phyloP scores from a whole-genome alignment of 2,888 invertebrate species.

The Chromoteleia sp. region DNA sequence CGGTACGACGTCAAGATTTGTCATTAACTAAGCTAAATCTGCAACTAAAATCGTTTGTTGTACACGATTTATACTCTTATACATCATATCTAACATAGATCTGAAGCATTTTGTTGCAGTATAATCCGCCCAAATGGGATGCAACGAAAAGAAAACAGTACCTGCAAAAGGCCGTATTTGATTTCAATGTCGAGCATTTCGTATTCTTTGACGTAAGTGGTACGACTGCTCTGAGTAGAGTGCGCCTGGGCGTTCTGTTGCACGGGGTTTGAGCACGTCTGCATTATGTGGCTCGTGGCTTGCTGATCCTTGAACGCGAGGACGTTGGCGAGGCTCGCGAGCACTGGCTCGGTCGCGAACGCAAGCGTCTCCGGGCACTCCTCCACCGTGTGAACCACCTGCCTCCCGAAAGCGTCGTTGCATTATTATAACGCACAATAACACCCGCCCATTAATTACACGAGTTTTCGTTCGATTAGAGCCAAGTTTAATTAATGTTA shows the following conservation, averaged over 20 bases:
- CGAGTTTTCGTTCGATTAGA: conserved; percentile 37
- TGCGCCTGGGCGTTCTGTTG: conserved; percentile 73
- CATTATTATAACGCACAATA: conserved; percentile 40
- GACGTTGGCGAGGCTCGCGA: conserved; percentile 95
- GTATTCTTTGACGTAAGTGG: conserved; percentile 91
- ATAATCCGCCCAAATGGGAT: no score
- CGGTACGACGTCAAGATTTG: no score
- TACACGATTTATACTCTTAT: no score
- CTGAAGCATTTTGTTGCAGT: no score
- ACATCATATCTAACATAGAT: no score
- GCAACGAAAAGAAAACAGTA: no score
- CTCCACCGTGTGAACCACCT: conserved; percentile 86
- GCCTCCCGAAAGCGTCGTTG: conserved; percentile 33
- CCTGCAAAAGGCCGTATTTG: conserved; percentile 97
- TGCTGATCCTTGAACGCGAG: conserved; percentile 91
- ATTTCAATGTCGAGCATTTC: conserved; percentile 96
- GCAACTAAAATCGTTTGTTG: no score
- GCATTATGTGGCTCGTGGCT: conserved; percentile 82
- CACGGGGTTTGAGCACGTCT: conserved; percentile 79
- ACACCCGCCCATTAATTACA: conserved; percentile 12
- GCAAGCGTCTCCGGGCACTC: conserved; percentile 95
- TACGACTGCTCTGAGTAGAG: conserved; percentile 83
- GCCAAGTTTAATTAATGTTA: conserved; percentile 53
- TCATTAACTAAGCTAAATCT: no score
- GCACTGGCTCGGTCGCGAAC: conserved; percentile 96